Conservation (phyloP, 2,113 vertebrate genomes). For the Callorhinus ursinus region DNA sequence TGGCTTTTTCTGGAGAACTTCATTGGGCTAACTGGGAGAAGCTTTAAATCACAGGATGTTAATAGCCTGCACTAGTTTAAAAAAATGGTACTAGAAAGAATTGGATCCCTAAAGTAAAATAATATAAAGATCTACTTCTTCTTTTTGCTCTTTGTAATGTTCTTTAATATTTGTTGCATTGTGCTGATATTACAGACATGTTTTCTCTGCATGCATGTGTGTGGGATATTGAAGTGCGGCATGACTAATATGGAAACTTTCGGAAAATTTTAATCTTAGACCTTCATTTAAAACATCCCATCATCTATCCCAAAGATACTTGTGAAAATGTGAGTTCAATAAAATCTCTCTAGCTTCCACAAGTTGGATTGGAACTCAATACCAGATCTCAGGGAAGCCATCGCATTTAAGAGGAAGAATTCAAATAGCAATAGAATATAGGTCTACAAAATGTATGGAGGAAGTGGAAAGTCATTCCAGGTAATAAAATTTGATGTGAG, state of each 20-base stretch:
- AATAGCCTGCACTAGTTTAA: background rate
- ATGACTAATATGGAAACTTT: background rate
- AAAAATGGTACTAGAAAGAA: background rate
- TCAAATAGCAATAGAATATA: background rate
- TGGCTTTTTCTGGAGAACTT: background rate
- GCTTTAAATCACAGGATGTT: background rate
- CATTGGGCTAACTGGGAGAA: background rate
- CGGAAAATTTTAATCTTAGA: background rate
- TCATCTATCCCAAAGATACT: background rate
- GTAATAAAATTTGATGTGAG: slow-evolving; percentile 32
- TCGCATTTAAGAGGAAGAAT: background rate
- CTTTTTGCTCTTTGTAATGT: background rate
- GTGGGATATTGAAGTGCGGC: no score
- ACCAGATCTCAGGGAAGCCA: background rate
- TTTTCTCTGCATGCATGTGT: background rate
- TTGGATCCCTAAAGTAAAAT: background rate
- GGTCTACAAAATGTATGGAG: background rate
- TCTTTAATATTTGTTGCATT: background rate
- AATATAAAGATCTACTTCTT: background rate
- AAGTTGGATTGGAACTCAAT: background rate
- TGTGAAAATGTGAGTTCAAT: background rate
- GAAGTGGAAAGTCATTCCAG: background rate
- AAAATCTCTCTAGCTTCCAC: background rate
- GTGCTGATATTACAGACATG: no score
- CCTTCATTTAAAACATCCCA: background rate